Base-by-base conservation (phyloP, 2,797 vertebrate genomes). In the Cryptoprocta ferox region DNA sequence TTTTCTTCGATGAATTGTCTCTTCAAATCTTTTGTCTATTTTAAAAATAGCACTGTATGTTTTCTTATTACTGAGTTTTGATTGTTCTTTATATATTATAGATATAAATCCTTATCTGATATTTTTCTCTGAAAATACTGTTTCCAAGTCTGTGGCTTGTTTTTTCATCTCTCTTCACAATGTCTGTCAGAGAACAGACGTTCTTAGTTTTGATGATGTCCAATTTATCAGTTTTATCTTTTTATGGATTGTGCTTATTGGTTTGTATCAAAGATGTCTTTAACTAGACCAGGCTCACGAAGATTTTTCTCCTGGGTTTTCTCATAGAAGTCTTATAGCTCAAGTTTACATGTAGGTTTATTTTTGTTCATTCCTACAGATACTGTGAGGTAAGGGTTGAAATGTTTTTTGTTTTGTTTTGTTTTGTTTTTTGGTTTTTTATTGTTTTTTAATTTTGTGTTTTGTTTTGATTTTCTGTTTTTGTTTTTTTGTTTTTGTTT, bases 261-360 rank as follows among this genome's bases (percentile, higher is more conserved):
- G 86, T 28, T 61, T 78, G 30, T 63, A 26, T 50, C 32, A 53
- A 71, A 92, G 53, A 59, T 70, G n/a, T 39, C 42, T 84, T 80
- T 96, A 30, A 32, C 28, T 81, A 65, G 66, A 56, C 15, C 6
- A 66, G 61, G 30, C 59, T 48, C 73, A 70, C 5, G n/a, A 76
- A 86, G 35, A 45, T 78, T 96, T 94, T 94, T 92, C 59, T 12
- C 30, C 85, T 86, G 30, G 18, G 13, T 81, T 81, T 90, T 90
- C 42, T 66, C 86, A 45, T 91, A 61, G 70, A 65, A 50, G 37
- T 50, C 93, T 66, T 73, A 21, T 48, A 82, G 59, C 76, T 65
- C 56, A 50, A 59, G 75, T 37, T 81, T 45, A 78, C 21, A 48
- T 37, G 63, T 63, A 82, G 35, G 13, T 65, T 89, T 94, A 81